These are phyloP conservation scores for Falcunculus frontatus DNA, from an alignment of 2,113 vertebrate genomes.

Conservation along the genomic window DNA sequence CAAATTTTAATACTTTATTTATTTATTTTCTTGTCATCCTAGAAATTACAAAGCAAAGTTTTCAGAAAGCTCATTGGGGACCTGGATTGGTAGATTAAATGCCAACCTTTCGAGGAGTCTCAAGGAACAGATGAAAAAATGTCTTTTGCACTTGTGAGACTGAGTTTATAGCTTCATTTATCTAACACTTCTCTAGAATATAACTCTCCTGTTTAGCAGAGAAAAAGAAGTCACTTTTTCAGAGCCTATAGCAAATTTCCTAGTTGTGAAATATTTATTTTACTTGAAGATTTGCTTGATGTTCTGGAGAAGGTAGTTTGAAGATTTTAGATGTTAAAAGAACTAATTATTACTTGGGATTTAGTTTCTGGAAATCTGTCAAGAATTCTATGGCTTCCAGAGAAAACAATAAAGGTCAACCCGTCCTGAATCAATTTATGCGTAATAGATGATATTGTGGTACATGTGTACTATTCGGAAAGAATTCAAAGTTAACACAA, in stretches of 20 bases:
- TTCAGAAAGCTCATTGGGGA: background rate
- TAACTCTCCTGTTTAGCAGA: background rate
- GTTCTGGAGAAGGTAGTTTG: background rate
- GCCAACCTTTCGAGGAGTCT: background rate
- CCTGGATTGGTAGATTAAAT: background rate
- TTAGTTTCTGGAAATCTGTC: background rate
- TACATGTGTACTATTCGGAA: background rate
- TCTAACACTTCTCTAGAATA: background rate
- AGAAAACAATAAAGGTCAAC: background rate
- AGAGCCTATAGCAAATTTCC: background rate
- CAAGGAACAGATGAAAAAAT: background rate
- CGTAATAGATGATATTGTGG: background rate
- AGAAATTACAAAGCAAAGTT: background rate
- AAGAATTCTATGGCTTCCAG: background rate
- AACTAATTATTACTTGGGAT: background rate
- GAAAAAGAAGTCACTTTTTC: background rate
- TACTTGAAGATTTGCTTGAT: background rate
- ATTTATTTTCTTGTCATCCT: background rate
- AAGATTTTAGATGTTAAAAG: background rate
- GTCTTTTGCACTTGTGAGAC: background rate
- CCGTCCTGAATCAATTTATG: background rate
- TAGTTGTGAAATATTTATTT: background rate
- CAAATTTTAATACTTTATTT: background rate
- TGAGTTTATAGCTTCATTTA: background rate
- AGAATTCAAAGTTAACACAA: background rate